Evolutionary conservation across 2,113 vertebrate species (phyloP).

Genomic region (Hepsetus odoe): DNA sequence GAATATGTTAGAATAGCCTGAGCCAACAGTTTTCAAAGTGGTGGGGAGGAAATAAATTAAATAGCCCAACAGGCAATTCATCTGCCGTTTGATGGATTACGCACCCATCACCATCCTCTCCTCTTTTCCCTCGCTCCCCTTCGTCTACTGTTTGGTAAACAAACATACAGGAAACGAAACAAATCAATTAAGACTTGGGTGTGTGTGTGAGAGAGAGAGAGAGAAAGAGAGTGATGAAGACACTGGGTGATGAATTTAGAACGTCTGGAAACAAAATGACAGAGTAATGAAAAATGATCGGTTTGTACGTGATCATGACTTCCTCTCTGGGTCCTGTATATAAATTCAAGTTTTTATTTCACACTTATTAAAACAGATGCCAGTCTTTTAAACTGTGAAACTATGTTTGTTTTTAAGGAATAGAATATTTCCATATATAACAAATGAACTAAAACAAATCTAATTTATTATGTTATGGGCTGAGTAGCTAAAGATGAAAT

Average conservation of each 20-base stretch:
- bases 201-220: too few relatives aligned
- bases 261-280: neutral
- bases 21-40: conserved; percentile 82
- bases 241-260: conserved; percentile 37
- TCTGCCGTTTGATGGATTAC: conserved; percentile 78
- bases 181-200: conserved; percentile 40
- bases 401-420: too few relatives aligned
- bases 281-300: neutral
- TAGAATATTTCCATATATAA: too few relatives aligned
- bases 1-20: conserved; percentile 82
- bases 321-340: too few relatives aligned
- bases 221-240: neutral
- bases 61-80: conserved; percentile 75
- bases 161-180: conserved; percentile 50
- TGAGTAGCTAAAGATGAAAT: too few relatives aligned
- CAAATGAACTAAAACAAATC: too few relatives aligned
- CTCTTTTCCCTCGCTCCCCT: conserved; percentile 26
- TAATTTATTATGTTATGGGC: too few relatives aligned
- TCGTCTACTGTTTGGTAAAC: conserved; percentile 41
- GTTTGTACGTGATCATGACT: neutral
- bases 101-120: conserved; percentile 67
- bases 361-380: too few relatives aligned
- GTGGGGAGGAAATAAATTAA: conserved; percentile 82
- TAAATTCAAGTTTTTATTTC: too few relatives aligned
- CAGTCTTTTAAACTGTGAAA: too few relatives aligned